Evolutionary conservation across 2,888 invertebrate species (phyloP).

Genomic region (Thereva unica): DNA sequence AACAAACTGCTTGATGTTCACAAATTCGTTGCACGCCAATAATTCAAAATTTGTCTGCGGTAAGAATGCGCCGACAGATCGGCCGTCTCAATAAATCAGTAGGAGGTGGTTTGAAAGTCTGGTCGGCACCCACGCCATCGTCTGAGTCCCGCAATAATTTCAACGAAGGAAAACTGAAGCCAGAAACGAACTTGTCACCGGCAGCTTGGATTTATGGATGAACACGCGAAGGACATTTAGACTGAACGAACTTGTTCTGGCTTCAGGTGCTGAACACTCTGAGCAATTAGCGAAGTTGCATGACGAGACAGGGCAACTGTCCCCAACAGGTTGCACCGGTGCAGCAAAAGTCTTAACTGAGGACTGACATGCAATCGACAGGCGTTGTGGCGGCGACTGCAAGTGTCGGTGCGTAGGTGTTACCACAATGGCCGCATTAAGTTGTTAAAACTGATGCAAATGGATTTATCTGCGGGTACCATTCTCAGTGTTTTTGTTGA

Average conservation of each 20-base stretch:
- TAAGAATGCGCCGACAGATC: constrained; percentile 29
- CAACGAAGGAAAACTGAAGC: constrained; percentile 1
- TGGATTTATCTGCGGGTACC: no score
- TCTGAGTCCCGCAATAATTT: constrained; percentile 20
- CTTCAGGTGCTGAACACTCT: constrained; percentile 4
- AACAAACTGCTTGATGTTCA: no score
- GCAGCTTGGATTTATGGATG: constrained; percentile 27
- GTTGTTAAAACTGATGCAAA: constrained; percentile 3
- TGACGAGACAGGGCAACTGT: constrained; percentile 14
- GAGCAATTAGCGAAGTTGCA: constrained; percentile 16
- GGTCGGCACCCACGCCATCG: constrained; percentile 27
- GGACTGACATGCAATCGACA: constrained; percentile 30
- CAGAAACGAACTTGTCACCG: constrained; percentile 25
- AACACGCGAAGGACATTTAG: constrained; percentile 25
- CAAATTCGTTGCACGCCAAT: not conserved
- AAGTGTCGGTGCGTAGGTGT: constrained; percentile 24
- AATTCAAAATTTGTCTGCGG: constrained; percentile 33
- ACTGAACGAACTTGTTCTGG: constrained; percentile 3
- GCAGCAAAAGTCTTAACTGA: constrained; percentile 16
- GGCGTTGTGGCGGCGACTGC: not conserved
- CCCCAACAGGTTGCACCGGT: constrained; percentile 28
- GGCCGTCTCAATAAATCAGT: constrained; percentile 34
- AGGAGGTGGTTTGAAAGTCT: constrained; percentile 28
- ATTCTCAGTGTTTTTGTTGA: no score
- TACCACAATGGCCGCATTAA: constrained; percentile 25